Conservation (phyloP, 2,113 vertebrate species). For the Scomber scombrus region DNA sequence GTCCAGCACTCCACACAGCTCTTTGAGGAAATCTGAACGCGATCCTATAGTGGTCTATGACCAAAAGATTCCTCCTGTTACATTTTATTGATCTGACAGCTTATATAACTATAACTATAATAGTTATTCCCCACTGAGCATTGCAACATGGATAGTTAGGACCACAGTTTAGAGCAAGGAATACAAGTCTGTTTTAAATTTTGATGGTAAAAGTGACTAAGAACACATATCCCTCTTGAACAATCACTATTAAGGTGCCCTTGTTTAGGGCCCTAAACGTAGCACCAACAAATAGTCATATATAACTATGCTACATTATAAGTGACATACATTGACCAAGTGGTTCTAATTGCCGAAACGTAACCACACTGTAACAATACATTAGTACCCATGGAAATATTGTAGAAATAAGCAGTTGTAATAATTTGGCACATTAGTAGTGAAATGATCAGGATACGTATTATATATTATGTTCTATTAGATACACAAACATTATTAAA, state of each 20-base stretch:
- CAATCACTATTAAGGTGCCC: background rate
- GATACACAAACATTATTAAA: no score
- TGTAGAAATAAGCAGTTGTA: no score
- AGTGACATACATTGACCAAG: background rate
- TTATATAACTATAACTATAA: background rate
- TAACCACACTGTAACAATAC: no score
- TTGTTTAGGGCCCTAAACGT: background rate
- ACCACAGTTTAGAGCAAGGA: no score
- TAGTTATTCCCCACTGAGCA: background rate
- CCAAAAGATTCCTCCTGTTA: background rate
- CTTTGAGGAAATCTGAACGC: slow-evolving; percentile 16
- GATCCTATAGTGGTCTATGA: background rate
- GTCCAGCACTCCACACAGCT: slow-evolving; percentile 6
- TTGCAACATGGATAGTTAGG: no score
- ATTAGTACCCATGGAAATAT: no score
- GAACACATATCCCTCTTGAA: no score
- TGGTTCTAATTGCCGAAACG: no score
- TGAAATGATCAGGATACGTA: no score
- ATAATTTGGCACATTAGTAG: no score
- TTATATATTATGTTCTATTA: no score
- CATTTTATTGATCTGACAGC: background rate
- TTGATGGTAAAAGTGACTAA: background rate
- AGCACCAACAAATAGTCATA: background rate
- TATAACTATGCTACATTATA: background rate
- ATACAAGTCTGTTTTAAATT: background rate